Conservation (phyloP, 1,140 invertebrate species). For the Leptinotarsa defecta region DNA sequence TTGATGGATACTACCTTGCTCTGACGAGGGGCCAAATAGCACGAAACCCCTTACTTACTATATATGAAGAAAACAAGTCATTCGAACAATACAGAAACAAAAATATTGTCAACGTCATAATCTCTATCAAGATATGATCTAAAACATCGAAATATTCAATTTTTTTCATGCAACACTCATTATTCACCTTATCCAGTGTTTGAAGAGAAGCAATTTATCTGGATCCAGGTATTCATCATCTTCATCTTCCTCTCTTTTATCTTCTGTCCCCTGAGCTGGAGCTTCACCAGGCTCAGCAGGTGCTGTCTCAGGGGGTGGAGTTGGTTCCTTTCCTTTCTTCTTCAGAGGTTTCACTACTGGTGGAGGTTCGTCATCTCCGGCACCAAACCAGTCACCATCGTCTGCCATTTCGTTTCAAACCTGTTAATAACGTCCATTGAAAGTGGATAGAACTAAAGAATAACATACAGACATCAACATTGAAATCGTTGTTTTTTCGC, state of each 20-base stretch:
- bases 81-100: no score
- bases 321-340: constrained; percentile 18
- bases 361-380: constrained; percentile 53
- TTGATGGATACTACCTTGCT: no score
- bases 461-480: no score
- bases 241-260: constrained; percentile 39
- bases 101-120: no score
- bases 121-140: no score
- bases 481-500: no score
- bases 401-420: constrained; percentile 38
- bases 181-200: constrained; percentile 73
- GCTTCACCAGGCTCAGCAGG: constrained; percentile 52
- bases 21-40: no score
- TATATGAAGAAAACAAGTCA: no score
- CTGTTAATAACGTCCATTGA: neutral
- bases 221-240: constrained; percentile 64
- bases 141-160: no score
- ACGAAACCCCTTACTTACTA: no score
- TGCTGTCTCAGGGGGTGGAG: constrained; percentile 48
- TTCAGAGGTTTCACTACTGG: constrained; percentile 10
- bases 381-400: constrained; percentile 35
- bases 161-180: no score
- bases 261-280: constrained; percentile 54
- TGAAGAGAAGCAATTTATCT: constrained; percentile 64
- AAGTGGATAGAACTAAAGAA: no score